Percentiles rank a stretch among this genome's conserved stretches.
Conservation (phyloP, 2,797 vertebrate species). For the Pampus argenteus region DNA sequence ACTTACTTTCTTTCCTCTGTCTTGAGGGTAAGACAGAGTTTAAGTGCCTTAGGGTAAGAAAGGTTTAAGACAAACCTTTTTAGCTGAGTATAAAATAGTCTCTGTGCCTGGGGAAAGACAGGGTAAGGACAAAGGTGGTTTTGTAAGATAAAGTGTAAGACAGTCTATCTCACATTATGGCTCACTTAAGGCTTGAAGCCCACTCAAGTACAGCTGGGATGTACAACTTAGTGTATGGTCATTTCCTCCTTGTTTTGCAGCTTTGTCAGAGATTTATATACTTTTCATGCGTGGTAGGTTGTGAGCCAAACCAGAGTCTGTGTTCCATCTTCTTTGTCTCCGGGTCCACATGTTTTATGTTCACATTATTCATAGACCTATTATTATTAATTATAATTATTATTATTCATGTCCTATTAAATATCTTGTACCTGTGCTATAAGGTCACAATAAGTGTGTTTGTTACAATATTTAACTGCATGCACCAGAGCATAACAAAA, state of each 20-base stretch:
- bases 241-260: slow-evolving; percentile 35
- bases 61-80: slow-evolving; percentile 51
- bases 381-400: too few relatives aligned
- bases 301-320: slow-evolving; percentile 34
- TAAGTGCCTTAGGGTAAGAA: slow-evolving; percentile 26
- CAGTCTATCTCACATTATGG: slow-evolving; percentile 5
- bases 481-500: neutral
- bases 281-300: slow-evolving; percentile 23
- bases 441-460: too few relatives aligned
- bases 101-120: slow-evolving; percentile 31
- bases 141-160: slow-evolving; percentile 30
- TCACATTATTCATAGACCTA: too few relatives aligned
- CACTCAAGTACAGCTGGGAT: slow-evolving; percentile 31
- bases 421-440: too few relatives aligned
- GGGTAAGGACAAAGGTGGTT: slow-evolving; percentile 36
- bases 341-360: too few relatives aligned
- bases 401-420: too few relatives aligned
- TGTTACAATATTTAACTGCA: neutral
- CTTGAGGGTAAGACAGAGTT: slow-evolving; percentile 44
- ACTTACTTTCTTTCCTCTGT: too few relatives aligned
- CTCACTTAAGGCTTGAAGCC: slow-evolving; percentile 30
- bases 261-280: slow-evolving; percentile 54
- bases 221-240: slow-evolving; percentile 47
- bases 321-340: neutral
- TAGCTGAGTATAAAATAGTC: slow-evolving; percentile 44